Evolutionary conservation across 2,113 vertebrate species (phyloP), one percentile per base, ranked within the genome.

Genomic region (Riparia riparia): DNA sequence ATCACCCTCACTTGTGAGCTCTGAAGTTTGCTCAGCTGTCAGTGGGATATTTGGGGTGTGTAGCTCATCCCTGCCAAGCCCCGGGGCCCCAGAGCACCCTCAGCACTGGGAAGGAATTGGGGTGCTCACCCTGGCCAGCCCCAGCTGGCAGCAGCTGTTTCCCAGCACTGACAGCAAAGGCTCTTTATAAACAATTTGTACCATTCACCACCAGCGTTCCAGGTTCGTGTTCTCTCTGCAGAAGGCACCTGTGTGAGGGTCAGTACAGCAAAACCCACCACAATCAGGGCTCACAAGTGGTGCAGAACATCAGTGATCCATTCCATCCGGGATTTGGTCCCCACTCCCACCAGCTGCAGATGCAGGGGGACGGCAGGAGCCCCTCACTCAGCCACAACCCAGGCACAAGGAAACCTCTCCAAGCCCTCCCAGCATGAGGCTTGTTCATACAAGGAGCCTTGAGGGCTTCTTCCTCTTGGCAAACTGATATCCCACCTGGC

Each of bases 1-100:
- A 97, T 63, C 96, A 81, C 39, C 86, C 92, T 44, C 93, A 65
- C 16, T 18, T 82, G 92, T 29, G 41, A 82, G 80, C 95, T 94
- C 85, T 14, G 24, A 41, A 50, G 86, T 96, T 96, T 96, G 95
- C 85, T 94, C 95, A 97, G 96, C 96, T 96, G 96, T 76, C 82
- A 54, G 14, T 44, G 0, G 51, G 86, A 71, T 37, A 31, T 17
- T 17, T 18, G 21, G 89, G 6, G 12, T 31, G 68, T 31, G 82
- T 12, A 81, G 77, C n/a, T 2, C 25, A 11, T 26, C 24, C 21
- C 89, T 12, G 16, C 73, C 3, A 0, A 1, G 37, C 56, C 22
- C 28, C 0, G 1, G 21, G 63, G 37, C 61, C 31, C 63, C 63
- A 20, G 17, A 20, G 63, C 41, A 56, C 41, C 63, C 83, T 44